Base-by-base conservation (phyloP, 2,797 vertebrate species). In the Aplochiton taeniatus region DNA sequence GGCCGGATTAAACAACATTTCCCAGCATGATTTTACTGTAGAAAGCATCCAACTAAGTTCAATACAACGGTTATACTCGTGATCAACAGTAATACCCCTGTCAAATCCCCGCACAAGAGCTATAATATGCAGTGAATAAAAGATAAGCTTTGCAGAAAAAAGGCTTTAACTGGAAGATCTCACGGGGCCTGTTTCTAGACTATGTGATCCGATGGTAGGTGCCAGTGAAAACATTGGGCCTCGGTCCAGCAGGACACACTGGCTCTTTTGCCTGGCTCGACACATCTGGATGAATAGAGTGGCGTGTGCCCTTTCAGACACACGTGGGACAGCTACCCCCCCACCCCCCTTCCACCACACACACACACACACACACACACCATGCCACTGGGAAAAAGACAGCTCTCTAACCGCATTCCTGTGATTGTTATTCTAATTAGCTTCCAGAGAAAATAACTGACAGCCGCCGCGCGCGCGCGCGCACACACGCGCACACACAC, bases 391-490 rank as follows among this genome's bases (percentile, higher is more conserved):
- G 85, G 83, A 87, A 76, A 31, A 81, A 81, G 80, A 84, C 71
- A 45, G 71, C 83, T 82, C 85, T 88, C 83, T 69, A 77, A 83
- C 83, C 63, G 18, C 89, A 90, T 91, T 92, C 91, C 86, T 88
- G 75, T 80, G 87, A 90, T 92, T 91, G 91, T 92, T 89, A 92
- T 92, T 91, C 84, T 89, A 90, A 93, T 91, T 85, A 89, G 87
- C 76, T 86, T 87, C 76, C 76, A 86, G 74, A 69, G 66, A 83
- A 75, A 72, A n/a, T 19, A 14, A 10, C 58, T 64, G 19, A 48
- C 4, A 54, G n/a, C 13, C 44, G 19, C 9, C 17, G 51, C 62
- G 17, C 12, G 49, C n/a, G 12, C 61, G 16, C 9, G 20, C 7
- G 20, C 13, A 51, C 63, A n/a, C n/a, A n/a, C n/a, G n/a, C 54